phyloP scores from a whole-genome alignment of 2,888 invertebrate species.

The Megastigmus dorsalis region DNA sequence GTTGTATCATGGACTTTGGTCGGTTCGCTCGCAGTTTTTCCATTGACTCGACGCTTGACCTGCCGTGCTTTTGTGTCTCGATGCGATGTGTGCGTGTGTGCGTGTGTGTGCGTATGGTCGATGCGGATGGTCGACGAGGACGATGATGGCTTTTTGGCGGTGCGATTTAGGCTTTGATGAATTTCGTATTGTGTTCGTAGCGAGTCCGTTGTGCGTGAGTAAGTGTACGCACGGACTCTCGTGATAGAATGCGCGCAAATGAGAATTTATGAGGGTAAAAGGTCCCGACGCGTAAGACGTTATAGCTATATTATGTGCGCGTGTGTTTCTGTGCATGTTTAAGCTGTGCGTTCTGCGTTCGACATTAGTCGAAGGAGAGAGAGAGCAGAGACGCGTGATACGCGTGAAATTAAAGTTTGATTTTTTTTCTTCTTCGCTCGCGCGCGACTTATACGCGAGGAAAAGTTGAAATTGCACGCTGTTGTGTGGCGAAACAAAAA shows the following conservation, averaged over 20 bases:
- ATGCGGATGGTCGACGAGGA: conserved; percentile 2
- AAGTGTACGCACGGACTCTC: neutral
- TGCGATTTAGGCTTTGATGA: conserved; percentile 29
- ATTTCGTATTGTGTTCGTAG: conserved; percentile 27
- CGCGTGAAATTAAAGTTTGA: conserved; percentile 40
- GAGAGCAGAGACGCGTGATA: conserved; percentile 12
- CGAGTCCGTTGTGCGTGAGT: neutral
- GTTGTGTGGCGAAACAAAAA: neutral
- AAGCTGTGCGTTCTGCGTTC: too few relatives aligned
- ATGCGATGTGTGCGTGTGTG: too few relatives aligned
- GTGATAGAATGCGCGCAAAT: neutral
- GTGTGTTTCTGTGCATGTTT: neutral
- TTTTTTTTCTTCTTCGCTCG: neutral
- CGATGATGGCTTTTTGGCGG: neutral
- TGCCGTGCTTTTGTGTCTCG: neutral
- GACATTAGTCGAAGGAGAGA: too few relatives aligned
- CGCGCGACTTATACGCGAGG: neutral
- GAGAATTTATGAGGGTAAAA: conserved; percentile 25
- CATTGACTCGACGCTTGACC: conserved; percentile 10
- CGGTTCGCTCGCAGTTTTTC: neutral
- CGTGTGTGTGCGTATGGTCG: conserved; percentile 16
- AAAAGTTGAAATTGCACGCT: conserved; percentile 1
- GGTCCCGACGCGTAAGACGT: neutral
- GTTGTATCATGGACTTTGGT: neutral
- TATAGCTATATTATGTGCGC: neutral